Percentiles rank a stretch among this genome's conserved stretches.
These are phyloP conservation scores for Lophotis ruficrista DNA, from an alignment of 2,113 vertebrate species.

Conservation along the genomic window DNA sequence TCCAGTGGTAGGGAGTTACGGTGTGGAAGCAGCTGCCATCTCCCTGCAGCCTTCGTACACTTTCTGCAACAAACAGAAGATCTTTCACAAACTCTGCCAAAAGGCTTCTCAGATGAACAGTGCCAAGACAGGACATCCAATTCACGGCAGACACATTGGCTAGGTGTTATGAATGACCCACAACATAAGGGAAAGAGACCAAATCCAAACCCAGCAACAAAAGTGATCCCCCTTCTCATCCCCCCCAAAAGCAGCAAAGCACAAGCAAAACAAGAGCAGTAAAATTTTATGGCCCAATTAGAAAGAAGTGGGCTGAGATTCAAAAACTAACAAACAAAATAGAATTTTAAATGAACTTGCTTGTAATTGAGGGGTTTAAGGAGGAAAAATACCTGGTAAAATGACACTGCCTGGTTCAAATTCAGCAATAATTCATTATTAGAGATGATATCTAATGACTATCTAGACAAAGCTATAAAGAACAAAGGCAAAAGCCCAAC, in stretches of 20 bases:
- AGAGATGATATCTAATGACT: conserved; percentile 36
- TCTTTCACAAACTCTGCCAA: conserved; percentile 16
- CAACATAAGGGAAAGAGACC: not conserved
- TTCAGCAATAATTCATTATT: conserved; percentile 57
- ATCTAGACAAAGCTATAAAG: not conserved
- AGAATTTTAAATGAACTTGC: conserved; percentile 20
- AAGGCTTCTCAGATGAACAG: not conserved
- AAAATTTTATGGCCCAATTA: not conserved
- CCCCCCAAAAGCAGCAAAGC: not conserved
- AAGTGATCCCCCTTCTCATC: not conserved
- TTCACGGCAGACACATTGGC: not conserved
- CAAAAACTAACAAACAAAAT: not conserved
- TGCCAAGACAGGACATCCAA: not conserved
- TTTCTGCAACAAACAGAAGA: not conserved
- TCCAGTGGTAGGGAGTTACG: not conserved
- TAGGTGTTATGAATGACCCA: not conserved
- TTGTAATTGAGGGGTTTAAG: not conserved
- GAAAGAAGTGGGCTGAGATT: not conserved
- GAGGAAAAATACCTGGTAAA: conserved; percentile 40
- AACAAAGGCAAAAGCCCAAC: not conserved
- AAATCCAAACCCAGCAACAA: not conserved
- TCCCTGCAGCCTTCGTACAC: not conserved
- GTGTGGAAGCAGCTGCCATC: not conserved
- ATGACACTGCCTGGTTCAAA: conserved; percentile 24
- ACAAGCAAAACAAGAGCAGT: not conserved